These are phyloP conservation scores for Toxotes chatareus DNA, from an alignment of 2,113 vertebrate genomes.

Conservation along the genomic window DNA sequence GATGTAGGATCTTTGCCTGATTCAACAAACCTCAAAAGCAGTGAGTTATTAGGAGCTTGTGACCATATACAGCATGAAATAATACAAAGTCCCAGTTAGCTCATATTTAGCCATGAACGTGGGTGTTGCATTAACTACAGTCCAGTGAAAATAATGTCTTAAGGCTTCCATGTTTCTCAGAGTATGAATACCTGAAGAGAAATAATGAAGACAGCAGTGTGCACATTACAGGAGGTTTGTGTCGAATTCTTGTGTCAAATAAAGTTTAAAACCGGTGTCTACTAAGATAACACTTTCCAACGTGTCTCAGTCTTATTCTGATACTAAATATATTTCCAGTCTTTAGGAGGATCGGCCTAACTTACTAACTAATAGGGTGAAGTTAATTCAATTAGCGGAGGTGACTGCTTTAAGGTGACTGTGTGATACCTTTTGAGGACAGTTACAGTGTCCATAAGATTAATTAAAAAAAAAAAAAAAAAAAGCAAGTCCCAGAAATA, in stretches of 20 bases:
- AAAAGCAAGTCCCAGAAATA: not conserved
- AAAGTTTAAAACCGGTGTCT: not conserved
- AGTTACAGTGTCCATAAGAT: not conserved
- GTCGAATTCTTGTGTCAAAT: constrained; percentile 14
- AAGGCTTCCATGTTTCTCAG: not conserved
- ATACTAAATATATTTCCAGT: constrained; percentile 50
- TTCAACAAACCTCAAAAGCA: not conserved
- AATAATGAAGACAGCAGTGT: not conserved
- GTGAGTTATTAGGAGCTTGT: not conserved
- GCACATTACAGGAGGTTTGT: not conserved
- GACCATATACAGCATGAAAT: not conserved
- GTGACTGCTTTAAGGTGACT: constrained; percentile 51
- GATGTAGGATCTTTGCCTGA: not conserved
- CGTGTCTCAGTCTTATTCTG: constrained; percentile 24
- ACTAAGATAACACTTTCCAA: constrained; percentile 14
- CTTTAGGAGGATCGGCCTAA: constrained; percentile 38
- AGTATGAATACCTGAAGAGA: not conserved
- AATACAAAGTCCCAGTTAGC: not conserved
- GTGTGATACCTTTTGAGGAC: constrained; percentile 20
- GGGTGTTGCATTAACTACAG: not conserved
- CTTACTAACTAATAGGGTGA: constrained; percentile 46
- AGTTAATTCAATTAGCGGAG: constrained; percentile 69
- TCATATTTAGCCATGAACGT: not conserved
- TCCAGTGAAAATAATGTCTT: not conserved
- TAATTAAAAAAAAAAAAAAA: not conserved